Conservation (phyloP, 2,888 invertebrate species). For the Yponomeuta cagnagella region DNA sequence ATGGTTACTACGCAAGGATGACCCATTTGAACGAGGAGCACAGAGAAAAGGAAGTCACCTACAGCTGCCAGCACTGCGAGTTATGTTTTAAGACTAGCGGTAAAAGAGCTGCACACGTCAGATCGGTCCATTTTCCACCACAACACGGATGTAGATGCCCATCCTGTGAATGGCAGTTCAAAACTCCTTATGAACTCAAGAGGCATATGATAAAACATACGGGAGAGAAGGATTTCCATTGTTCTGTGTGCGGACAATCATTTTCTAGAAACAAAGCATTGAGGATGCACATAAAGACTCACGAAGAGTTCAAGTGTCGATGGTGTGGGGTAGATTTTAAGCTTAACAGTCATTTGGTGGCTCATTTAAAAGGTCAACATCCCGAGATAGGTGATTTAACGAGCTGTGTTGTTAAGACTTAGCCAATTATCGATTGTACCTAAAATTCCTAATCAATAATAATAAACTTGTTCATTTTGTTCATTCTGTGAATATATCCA, state of each 20-base stretch:
- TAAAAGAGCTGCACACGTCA: slow-evolving; percentile 50
- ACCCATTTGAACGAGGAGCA: slow-evolving; percentile 57
- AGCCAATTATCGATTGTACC: background rate
- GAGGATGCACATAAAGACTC: slow-evolving; percentile 49
- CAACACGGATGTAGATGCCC: slow-evolving; percentile 44
- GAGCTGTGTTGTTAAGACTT: slow-evolving; percentile 22
- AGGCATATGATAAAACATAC: slow-evolving; percentile 59
- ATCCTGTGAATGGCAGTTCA: slow-evolving; percentile 59
- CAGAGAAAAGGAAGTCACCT: slow-evolving; percentile 50
- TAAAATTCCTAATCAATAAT: background rate
- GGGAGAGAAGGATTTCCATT: slow-evolving; percentile 50
- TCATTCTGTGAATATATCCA: background rate
- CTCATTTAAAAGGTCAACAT: slow-evolving; percentile 41
- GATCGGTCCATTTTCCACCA: slow-evolving; percentile 51
- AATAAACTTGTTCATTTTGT: background rate
- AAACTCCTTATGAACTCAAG: slow-evolving; percentile 56
- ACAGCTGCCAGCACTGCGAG: slow-evolving; percentile 54
- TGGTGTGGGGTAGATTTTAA: slow-evolving; percentile 45
- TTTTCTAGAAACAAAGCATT: slow-evolving; percentile 50
- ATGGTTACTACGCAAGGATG: slow-evolving; percentile 58
- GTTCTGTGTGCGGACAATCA: slow-evolving; percentile 50
- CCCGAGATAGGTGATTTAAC: slow-evolving; percentile 35
- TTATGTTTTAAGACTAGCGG: slow-evolving; percentile 58
- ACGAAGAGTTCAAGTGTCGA: slow-evolving; percentile 47
- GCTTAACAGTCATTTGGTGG: slow-evolving; percentile 34